Base-by-base conservation (phyloP, 2,113 vertebrate genomes). In the Galemys pyrenaicus region DNA sequence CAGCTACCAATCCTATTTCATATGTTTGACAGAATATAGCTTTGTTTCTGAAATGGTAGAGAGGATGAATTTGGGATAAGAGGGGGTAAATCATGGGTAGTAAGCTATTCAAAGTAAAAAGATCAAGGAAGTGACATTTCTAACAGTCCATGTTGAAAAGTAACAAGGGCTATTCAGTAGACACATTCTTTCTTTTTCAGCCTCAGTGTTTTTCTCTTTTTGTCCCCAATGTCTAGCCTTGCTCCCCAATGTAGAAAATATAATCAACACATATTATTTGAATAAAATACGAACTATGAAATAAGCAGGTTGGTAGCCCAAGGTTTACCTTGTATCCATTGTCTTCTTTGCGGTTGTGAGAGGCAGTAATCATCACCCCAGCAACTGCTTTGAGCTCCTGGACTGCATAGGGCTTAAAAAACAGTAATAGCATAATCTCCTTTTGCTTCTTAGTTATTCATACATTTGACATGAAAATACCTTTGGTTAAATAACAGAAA, bases 291-390 rank as follows among this genome's bases (percentile, higher is more conserved):
- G 32, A 92, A 46, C 19, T 78, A 37, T 8, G 58, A 82, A 90
- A 86, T 64, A 93, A 67, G 71, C 46, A 89, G 77, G 7, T 35
- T 12, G 24, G 44, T 37, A 77, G 15, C 54, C 39, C 49, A 64
- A 46, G 30, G 26, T 74, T 80, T 70, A 99, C 99, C 99, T 99
- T 99, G 97, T 99, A 99, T 2, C 99, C 99, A 0, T 99, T 99
- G 98, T 99, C 99, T 95, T 99, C 99, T 97, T 99, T 99, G 2
- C 98, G 98, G 94, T 99, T 99, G 95, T 99, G 99, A 24, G 99
- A 99, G 0, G 99, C 99, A 0, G 99, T 99, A 96, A 99, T 99
- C 99, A 99, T 99, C 39, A 99, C 98, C 1, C 99, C 99, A 3
- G 99, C 99, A 46, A 99, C 98, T 2, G 99, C 99, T 0, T 98